phyloP scores from a whole-genome alignment of 2,888 invertebrate genomes.

The Lasioglossum leucozonium region DNA sequence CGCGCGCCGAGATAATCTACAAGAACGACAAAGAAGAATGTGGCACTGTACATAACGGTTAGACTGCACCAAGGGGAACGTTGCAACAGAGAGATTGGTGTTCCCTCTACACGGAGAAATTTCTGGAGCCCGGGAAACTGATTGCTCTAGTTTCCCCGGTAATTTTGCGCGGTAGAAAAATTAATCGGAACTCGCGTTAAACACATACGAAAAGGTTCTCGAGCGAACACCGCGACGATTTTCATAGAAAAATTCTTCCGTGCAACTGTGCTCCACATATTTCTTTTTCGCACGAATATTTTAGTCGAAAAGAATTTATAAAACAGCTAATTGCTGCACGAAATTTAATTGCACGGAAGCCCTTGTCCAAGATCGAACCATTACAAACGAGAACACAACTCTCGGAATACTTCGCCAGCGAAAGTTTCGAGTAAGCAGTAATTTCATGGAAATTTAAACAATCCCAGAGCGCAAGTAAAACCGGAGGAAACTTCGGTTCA shows the following conservation, averaged over 20 bases:
- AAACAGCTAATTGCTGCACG: background rate
- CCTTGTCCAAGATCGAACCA: background rate
- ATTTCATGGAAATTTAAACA: background rate
- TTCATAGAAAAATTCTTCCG: background rate
- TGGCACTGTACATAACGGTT: background rate
- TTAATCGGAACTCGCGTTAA: background rate
- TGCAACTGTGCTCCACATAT: no score
- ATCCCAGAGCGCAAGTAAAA: background rate
- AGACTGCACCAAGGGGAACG: background rate
- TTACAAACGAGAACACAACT: background rate
- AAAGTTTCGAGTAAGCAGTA: background rate
- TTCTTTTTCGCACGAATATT: background rate
- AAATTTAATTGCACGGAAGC: background rate
- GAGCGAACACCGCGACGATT: background rate
- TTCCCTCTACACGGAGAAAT: background rate
- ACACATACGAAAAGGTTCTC: no score
- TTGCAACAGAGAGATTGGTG: background rate
- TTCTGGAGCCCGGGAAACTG: background rate
- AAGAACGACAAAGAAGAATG: background rate
- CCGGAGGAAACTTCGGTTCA: background rate
- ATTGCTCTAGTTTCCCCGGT: background rate
- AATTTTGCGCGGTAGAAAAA: background rate
- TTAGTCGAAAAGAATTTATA: background rate
- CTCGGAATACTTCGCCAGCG: background rate
- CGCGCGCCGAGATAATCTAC: background rate